Evolutionary conservation across 2,888 invertebrate species (phyloP), one percentile per base, ranked within the genome.

Genomic region (Metacarcinus magister): DNA sequence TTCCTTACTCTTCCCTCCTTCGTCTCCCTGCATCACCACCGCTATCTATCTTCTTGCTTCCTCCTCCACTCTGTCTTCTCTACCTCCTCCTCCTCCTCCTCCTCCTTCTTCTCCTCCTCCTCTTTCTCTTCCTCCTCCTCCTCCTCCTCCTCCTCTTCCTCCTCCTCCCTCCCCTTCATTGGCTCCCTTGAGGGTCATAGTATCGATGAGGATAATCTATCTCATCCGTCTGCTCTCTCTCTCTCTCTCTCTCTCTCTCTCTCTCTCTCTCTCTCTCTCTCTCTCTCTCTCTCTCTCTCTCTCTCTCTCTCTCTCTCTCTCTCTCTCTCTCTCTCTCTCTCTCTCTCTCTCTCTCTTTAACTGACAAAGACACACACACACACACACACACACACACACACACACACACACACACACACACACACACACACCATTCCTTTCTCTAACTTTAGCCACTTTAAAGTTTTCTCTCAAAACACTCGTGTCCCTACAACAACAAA

Each of bases 191-290:
- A n/a, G 67, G 67, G 67, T n/a, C n/a, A n/a, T 67, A 23, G 67
- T 67, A n/a, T 23, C 23, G 67, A 67, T 67, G 67, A 67, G 67
- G 67, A n/a, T 67, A 67, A 67, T 67, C 67, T 67, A 67, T 67
- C 67, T 67, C n/a, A n/a, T 67, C 67, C 4, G n/a, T 7, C 67
- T 7, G 23, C 67, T 67, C 67, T 67, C 67, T 67, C 67, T 67
- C 67, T 67, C 67, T 67, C 67, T 67, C 67, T 67, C 67, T 67
- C 67, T 67, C 67, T 67, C 67, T 67, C 67, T 67, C 67, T 67
- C 67, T 67, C 67, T 67, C 67, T 67, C 67, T 67, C 67, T 67
- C 67, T 67, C 67, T 67, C 67, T 67, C 67, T 67, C 67, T 67
- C 67, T 67, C 67, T n/a, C 67, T 67, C 67, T 67, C 67, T 67